Evolutionary conservation across 1,140 invertebrate species (phyloP).

Genomic region (Watersipora subatra): DNA sequence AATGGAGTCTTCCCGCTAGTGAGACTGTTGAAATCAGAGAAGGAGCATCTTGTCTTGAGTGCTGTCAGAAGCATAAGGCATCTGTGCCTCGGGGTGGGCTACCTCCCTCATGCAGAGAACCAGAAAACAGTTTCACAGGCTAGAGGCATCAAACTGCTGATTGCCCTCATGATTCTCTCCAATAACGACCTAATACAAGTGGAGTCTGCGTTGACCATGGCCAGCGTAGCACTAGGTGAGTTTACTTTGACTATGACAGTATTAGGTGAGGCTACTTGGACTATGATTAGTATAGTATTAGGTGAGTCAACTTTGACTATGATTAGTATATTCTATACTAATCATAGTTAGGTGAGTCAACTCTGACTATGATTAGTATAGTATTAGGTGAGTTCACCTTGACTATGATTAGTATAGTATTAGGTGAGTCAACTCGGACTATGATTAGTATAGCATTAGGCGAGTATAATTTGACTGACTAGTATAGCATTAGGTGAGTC

Average conservation of each 20-base stretch:
- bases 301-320: no score
- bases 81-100: constrained; percentile 34
- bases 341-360: no score
- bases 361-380: no score
- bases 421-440: no score
- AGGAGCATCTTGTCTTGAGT: constrained; percentile 34
- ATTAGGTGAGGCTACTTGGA: neutral
- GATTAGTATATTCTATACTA: no score
- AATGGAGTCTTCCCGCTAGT: constrained; percentile 32
- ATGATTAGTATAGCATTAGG: no score
- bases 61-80: constrained; percentile 28
- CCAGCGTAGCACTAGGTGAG: constrained; percentile 28
- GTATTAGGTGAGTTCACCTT: no score
- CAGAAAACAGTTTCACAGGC: constrained; percentile 28
- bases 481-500: no score
- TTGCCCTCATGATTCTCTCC: constrained; percentile 33
- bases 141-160: constrained; percentile 26
- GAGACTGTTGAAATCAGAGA: constrained; percentile 22
- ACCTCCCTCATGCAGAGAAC: constrained; percentile 28
- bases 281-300: no score
- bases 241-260: neutral
- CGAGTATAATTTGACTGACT: no score
- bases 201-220: constrained; percentile 32
- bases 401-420: no score
- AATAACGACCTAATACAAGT: constrained; percentile 30